A percentile compares a stretch with the other conserved stretches of the same genome.
phyloP scores from a whole-genome alignment of 2,797 vertebrate species.

The Sphaeramia orbicularis region DNA sequence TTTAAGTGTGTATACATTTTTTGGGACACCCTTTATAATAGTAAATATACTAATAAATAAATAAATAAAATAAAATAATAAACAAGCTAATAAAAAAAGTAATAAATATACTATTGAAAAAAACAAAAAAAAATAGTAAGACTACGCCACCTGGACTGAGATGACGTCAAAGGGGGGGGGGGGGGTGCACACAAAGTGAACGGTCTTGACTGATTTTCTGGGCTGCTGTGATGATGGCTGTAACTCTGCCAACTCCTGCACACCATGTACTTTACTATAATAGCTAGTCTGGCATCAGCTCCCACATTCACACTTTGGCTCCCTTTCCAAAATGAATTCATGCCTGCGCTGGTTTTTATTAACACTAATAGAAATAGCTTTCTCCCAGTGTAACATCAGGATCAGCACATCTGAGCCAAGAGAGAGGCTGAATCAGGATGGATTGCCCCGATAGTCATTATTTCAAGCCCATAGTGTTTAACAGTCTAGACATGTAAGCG shows the following conservation, averaged over 20 bases:
- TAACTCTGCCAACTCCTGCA: slow-evolving; percentile 55
- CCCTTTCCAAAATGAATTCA: slow-evolving; percentile 54
- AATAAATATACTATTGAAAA: too few relatives aligned
- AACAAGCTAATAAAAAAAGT: too few relatives aligned
- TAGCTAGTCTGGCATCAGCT: slow-evolving; percentile 56
- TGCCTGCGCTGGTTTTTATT: slow-evolving; percentile 49
- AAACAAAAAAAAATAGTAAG: too few relatives aligned
- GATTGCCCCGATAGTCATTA: slow-evolving; percentile 19
- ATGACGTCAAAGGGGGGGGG: slow-evolving; percentile 16
- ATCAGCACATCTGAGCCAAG: slow-evolving; percentile 45
- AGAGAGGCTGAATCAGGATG: slow-evolving; percentile 27
- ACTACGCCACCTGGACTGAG: too few relatives aligned
- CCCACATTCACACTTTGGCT: slow-evolving; percentile 63
- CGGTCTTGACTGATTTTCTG: slow-evolving; percentile 33
- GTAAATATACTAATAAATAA: too few relatives aligned
- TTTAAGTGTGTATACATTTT: too few relatives aligned
- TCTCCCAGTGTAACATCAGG: slow-evolving; percentile 18
- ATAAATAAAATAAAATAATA: too few relatives aligned
- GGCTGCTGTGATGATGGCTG: slow-evolving; percentile 38
- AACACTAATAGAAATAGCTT: slow-evolving; percentile 58
- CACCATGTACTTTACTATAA: slow-evolving; percentile 60
- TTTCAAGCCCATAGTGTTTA: slow-evolving; percentile 19
- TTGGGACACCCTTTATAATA: too few relatives aligned
- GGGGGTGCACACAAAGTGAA: slow-evolving; percentile 16
- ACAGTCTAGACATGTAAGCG: slow-evolving; percentile 27